These are phyloP conservation scores for Calameuta filiformis DNA, from an alignment of 2,888 invertebrate genomes.

Conservation along the genomic window DNA sequence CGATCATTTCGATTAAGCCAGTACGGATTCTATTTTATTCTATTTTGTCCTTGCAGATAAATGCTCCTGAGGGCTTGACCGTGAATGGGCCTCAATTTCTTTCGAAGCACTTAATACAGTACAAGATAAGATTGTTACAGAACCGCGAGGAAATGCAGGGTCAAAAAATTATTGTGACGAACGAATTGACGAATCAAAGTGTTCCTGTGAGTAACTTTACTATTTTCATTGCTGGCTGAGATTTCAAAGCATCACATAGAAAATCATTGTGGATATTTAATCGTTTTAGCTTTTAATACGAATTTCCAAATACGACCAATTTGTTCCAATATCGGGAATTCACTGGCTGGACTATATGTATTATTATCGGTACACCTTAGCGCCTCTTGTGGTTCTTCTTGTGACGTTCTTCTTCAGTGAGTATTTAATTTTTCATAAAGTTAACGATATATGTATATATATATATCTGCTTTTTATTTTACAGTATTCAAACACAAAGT, in stretches of 20 bases:
- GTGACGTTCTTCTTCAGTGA: constrained; percentile 58
- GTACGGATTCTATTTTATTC: background rate
- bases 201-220: constrained; percentile 49
- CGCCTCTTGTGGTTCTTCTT: constrained; percentile 49
- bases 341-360: constrained; percentile 59
- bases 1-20: background rate
- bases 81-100: constrained; percentile 47
- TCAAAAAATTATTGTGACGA: constrained; percentile 53
- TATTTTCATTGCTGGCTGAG: background rate
- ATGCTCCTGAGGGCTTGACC: constrained; percentile 56
- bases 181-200: constrained; percentile 60
- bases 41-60: constrained; percentile 37
- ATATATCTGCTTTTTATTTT: constrained; percentile 5
- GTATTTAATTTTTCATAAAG: constrained; percentile 12
- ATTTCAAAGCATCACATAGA: background rate
- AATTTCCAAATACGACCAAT: constrained; percentile 53
- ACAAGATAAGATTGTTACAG: constrained; percentile 54
- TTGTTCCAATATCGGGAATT: constrained; percentile 52
- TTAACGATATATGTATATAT: background rate
- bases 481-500: constrained; percentile 60
- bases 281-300: constrained; percentile 53
- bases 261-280: background rate
- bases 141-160: constrained; percentile 59
- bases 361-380: constrained; percentile 57
- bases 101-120: constrained; percentile 48